Conservation (phyloP, 2,797 vertebrate genomes). For the Sphaeramia orbicularis region DNA sequence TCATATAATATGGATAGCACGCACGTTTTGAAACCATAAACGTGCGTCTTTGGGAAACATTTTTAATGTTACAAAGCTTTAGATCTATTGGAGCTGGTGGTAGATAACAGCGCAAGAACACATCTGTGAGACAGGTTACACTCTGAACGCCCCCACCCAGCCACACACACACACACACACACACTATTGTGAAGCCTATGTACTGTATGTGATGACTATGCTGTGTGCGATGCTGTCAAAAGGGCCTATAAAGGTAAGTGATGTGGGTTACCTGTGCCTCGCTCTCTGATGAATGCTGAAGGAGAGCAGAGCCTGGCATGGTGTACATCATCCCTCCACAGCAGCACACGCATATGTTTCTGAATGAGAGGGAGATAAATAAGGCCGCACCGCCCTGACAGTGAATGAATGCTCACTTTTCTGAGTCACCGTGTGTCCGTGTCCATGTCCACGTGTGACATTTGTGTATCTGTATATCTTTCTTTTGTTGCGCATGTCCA, state of each 20-base stretch:
- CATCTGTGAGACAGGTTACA: slow-evolving; percentile 45
- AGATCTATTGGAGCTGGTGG: slow-evolving; percentile 28
- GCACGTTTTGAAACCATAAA: slow-evolving; percentile 33
- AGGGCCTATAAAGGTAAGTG: slow-evolving; percentile 79
- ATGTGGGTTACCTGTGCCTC: slow-evolving; percentile 60
- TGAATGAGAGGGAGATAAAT: slow-evolving; percentile 72
- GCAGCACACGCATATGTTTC: slow-evolving; percentile 48
- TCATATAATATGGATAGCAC: slow-evolving; percentile 34
- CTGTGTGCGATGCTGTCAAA: slow-evolving; percentile 67
- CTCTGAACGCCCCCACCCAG: too few species aligned
- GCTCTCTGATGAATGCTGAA: slow-evolving; percentile 76
- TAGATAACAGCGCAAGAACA: slow-evolving; percentile 18
- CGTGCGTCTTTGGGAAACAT: slow-evolving; percentile 7
- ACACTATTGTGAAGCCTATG: slow-evolving; percentile 9
- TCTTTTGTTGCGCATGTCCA: slow-evolving; percentile 8
- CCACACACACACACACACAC: slow-evolving; percentile 21
- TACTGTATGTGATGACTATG: slow-evolving; percentile 55
- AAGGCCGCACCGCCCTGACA: slow-evolving; percentile 41
- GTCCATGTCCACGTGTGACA: slow-evolving; percentile 21
- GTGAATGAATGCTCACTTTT: slow-evolving; percentile 46
- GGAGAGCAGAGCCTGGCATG: slow-evolving; percentile 58
- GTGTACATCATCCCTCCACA: slow-evolving; percentile 71
- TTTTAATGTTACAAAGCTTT: slow-evolving; percentile 16
- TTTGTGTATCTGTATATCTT: slow-evolving; percentile 32
- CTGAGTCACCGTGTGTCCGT: slow-evolving; percentile 42